phyloP scores from a whole-genome alignment of 2,797 vertebrate genomes.

The Hydrolagus colliei region DNA sequence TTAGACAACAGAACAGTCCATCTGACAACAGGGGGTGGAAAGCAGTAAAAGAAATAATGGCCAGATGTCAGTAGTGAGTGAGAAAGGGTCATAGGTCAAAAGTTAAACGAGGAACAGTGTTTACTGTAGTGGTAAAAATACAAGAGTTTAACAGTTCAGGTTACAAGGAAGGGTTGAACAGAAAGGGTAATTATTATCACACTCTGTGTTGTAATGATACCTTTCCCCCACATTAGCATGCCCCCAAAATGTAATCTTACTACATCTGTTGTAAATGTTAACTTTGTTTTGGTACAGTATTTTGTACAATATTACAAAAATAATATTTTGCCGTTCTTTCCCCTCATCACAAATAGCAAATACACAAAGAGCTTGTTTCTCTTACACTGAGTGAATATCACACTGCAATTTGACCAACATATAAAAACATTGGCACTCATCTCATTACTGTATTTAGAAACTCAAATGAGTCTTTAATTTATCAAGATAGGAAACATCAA shows the following conservation, averaged over 20 bases:
- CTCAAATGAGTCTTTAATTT: not conserved
- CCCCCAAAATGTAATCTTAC: not conserved
- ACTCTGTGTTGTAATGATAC: conserved; percentile 49
- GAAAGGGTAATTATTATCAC: conserved; percentile 47
- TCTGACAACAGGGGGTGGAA: conserved; percentile 95
- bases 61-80: conserved; percentile 76
- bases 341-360: not conserved
- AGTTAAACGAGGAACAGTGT: conserved; percentile 64
- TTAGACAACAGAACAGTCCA: conserved; percentile 99
- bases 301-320: too few relatives aligned
- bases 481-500: not conserved
- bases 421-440: not conserved
- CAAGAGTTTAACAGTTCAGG: conserved; percentile 50
- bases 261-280: not conserved
- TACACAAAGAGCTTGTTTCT: conserved; percentile 15
- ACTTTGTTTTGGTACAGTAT: not conserved
- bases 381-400: conserved; percentile 9
- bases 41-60: conserved; percentile 91
- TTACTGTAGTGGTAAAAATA: conserved; percentile 54
- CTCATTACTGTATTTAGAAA: not conserved
- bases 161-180: conserved; percentile 54
- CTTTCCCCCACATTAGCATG: not conserved
- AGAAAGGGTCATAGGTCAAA: conserved; percentile 72
- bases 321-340: not conserved
- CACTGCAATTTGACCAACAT: not conserved